These are phyloP conservation scores for Basileuterus tristriatus DNA, from an alignment of 2,797 vertebrate species.

Conservation along the genomic window DNA sequence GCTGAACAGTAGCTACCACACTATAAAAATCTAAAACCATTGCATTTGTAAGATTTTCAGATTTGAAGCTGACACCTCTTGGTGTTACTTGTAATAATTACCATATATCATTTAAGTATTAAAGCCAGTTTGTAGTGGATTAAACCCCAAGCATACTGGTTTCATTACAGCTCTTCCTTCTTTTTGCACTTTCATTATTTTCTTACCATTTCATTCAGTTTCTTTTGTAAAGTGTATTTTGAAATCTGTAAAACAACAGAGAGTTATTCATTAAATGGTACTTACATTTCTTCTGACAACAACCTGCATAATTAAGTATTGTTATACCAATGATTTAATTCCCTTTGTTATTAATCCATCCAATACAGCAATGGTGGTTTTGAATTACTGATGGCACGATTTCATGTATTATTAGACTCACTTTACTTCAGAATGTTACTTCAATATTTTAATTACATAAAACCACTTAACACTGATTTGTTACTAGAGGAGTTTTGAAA, in stretches of 20 bases:
- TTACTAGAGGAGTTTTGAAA: neutral
- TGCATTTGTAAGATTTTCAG: neutral
- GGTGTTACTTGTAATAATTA: neutral
- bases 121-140: neutral
- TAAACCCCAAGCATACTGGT: neutral
- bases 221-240: constrained; percentile 94
- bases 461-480: neutral
- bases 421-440: neutral
- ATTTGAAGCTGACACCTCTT: neutral
- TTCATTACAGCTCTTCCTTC: neutral
- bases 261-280: neutral
- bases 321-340: neutral
- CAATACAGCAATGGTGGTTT: neutral
- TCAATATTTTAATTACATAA: neutral
- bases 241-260: constrained; percentile 83
- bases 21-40: neutral
- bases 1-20: neutral
- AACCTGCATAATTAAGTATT: neutral
- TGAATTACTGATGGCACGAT: neutral
- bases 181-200: constrained; percentile 2
- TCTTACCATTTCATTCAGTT: constrained; percentile 92
- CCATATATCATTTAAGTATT: neutral
- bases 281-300: neutral
- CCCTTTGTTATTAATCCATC: neutral
- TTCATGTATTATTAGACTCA: neutral